Percentiles rank a stretch among this genome's conserved stretches.
Evolutionary conservation across 2,113 vertebrate species (phyloP).

Genomic region (Dunckerocampus dactyliophorus): DNA sequence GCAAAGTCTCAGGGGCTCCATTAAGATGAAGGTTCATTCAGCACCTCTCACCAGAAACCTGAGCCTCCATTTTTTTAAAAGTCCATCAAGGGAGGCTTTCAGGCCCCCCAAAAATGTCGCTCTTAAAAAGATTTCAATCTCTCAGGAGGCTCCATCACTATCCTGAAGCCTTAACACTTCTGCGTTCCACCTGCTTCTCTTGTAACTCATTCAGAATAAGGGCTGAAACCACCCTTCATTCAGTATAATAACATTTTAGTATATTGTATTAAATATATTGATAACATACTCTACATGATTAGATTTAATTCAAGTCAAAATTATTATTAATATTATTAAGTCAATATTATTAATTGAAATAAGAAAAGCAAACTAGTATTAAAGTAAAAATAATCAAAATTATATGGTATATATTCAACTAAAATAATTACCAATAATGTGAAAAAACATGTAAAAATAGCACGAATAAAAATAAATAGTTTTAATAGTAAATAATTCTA

Average conservation of each 20-base stretch:
- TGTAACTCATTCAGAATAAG: neutral
- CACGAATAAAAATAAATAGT: too few species aligned
- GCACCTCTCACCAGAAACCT: constrained; percentile 43
- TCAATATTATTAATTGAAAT: too few species aligned
- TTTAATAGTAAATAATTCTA: too few species aligned
- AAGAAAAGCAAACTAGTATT: too few species aligned
- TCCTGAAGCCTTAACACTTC: constrained; percentile 16
- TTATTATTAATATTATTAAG: too few species aligned
- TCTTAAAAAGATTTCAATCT: constrained; percentile 44
- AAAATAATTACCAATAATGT: too few species aligned
- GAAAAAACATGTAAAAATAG: too few species aligned
- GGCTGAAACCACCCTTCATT: neutral
- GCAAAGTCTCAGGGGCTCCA: constrained; percentile 43
- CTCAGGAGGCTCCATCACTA: neutral
- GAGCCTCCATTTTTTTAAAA: constrained; percentile 43
- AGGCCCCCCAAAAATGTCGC: constrained; percentile 30
- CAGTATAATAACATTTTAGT: neutral
- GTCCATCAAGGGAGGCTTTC: constrained; percentile 46
- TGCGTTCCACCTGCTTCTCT: constrained; percentile 1
- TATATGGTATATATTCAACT: too few species aligned
- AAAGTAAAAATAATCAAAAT: too few species aligned
- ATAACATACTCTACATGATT: too few species aligned
- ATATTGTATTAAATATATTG: too few species aligned
- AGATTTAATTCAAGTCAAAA: too few species aligned
- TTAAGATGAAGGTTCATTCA: constrained; percentile 46